A percentile compares a stretch with the other conserved stretches of the same genome.
These are phyloP conservation scores for Saccostrea cuccullata DNA, from an alignment of 1,140 invertebrate species.

Conservation along the genomic window DNA sequence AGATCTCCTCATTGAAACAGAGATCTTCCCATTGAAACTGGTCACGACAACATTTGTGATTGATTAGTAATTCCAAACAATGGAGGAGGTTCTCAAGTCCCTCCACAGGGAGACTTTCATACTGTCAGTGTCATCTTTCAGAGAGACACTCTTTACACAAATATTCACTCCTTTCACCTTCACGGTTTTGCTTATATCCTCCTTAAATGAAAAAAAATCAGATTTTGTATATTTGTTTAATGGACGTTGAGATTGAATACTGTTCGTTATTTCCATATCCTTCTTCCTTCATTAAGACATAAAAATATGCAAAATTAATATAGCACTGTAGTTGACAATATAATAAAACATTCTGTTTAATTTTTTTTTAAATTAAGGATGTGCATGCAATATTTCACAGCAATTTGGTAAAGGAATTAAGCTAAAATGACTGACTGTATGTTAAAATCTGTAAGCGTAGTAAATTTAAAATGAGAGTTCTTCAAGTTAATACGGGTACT, in stretches of 20 bases:
- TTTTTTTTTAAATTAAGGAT: background rate
- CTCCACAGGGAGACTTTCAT: conserved; percentile 12
- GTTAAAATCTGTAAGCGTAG: background rate
- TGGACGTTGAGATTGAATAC: no score
- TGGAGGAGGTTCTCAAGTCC: background rate
- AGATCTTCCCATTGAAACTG: background rate
- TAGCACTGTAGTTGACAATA: background rate
- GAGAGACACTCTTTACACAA: background rate
- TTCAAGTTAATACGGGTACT: background rate
- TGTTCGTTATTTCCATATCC: no score
- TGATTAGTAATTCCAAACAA: background rate
- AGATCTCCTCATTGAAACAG: background rate
- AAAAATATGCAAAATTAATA: background rate
- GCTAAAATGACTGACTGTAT: background rate
- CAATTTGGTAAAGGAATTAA: background rate
- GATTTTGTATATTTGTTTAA: no score
- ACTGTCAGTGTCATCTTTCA: background rate
- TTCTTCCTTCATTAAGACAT: no score
- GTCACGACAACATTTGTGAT: conserved; percentile 8
- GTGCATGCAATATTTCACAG: background rate
- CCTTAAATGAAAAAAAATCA: background rate
- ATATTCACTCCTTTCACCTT: conserved; percentile 1
- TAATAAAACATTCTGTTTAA: background rate
- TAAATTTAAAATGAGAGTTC: background rate
- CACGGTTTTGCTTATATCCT: background rate